Conservation (phyloP, 2,888 invertebrate species). For the Drosophila barbarae region DNA sequence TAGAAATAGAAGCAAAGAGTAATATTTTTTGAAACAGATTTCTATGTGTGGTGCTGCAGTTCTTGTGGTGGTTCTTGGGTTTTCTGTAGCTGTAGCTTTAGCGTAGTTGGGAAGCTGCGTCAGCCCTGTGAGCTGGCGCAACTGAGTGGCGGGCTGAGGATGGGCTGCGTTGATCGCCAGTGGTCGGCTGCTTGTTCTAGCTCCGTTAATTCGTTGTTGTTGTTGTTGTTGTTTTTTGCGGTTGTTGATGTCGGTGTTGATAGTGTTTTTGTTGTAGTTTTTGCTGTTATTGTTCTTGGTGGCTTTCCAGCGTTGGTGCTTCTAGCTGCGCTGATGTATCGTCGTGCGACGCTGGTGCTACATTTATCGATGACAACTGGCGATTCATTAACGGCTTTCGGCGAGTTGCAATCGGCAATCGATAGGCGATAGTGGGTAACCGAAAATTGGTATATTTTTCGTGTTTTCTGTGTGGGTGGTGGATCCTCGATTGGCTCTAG, state of each 20-base stretch:
- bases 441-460: slow-evolving; percentile 15
- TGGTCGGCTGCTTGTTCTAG: slow-evolving; percentile 66
- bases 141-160: slow-evolving; percentile 74
- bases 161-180: slow-evolving; percentile 72
- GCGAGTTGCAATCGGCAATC: slow-evolving; percentile 1
- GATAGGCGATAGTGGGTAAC: slow-evolving; percentile 11
- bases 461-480: slow-evolving; percentile 35
- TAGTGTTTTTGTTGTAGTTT: slow-evolving; percentile 18
- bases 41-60: slow-evolving; percentile 42
- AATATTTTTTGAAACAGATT: slow-evolving; percentile 35
- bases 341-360: slow-evolving; percentile 33
- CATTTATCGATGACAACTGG: slow-evolving; percentile 50
- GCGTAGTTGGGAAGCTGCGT: slow-evolving; percentile 60
- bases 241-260: slow-evolving; percentile 10
- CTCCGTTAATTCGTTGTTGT: slow-evolving; percentile 69
- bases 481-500: slow-evolving; percentile 17
- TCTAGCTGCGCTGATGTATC: slow-evolving; percentile 55
- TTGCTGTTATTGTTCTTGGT: slow-evolving; percentile 18
- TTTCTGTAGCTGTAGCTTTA: slow-evolving; percentile 34
- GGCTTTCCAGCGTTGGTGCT: slow-evolving; percentile 65
- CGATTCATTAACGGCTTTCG: slow-evolving; percentile 67
- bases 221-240: slow-evolving; percentile 15
- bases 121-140: slow-evolving; percentile 64
- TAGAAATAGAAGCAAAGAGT: slow-evolving; percentile 57
- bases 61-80: slow-evolving; percentile 50